Evolutionary conservation across 2,888 invertebrate genomes (phyloP).

Genomic region (Psylliodes chrysocephalus): DNA sequence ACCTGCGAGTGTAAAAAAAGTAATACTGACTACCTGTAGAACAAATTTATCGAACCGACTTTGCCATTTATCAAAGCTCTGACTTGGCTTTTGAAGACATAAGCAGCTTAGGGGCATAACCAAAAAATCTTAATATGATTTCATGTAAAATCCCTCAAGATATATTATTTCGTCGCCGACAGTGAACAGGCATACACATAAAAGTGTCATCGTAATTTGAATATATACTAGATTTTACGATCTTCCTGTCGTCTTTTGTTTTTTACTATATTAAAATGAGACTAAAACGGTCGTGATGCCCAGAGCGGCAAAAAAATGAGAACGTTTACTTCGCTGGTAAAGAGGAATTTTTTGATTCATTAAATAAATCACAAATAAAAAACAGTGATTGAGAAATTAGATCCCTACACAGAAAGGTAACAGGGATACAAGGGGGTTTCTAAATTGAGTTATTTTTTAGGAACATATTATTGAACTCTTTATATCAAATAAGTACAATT

Average conservation of each 20-base stretch:
- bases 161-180: constrained; percentile 12
- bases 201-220: constrained; percentile 21
- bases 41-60: constrained; percentile 14
- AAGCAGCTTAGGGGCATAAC: constrained; percentile 17
- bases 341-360: no score
- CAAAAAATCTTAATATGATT: constrained; percentile 23
- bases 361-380: no score
- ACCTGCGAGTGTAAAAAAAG: no score
- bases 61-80: constrained; percentile 4
- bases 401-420: no score
- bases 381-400: no score
- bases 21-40: constrained; percentile 6
- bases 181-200: constrained; percentile 10
- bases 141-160: constrained; percentile 10
- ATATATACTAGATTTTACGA: constrained; percentile 21
- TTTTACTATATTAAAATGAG: neutral
- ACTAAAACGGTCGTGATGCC: neutral
- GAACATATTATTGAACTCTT: no score
- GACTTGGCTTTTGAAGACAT: neutral
- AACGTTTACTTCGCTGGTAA: neutral
- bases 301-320: neutral
- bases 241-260: neutral
- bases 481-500: no score
- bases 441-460: no score
- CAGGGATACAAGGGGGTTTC: no score